These are phyloP conservation scores for Nephrotoma guestfalica DNA, from an alignment of 2,888 invertebrate genomes.

Conservation along the genomic window DNA sequence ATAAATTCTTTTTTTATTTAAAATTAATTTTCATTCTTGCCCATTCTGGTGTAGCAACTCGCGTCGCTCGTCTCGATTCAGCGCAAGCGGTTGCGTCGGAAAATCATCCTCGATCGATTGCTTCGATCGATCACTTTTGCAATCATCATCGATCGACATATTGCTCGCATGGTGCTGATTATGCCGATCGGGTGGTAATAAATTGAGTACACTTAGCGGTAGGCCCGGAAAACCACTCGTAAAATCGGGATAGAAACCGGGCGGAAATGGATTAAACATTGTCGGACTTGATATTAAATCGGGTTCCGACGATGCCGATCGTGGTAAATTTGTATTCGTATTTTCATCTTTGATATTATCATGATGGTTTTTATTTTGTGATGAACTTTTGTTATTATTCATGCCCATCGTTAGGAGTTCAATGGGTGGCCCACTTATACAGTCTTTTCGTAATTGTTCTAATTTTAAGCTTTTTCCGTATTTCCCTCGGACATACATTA, in stretches of 20 bases:
- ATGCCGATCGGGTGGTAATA: conserved; percentile 63
- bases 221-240: conserved; percentile 60
- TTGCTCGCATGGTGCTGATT: conserved; percentile 40
- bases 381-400: conserved; percentile 29
- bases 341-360: conserved; percentile 19
- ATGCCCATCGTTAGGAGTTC: conserved; percentile 52
- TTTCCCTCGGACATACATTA: conserved; percentile 86
- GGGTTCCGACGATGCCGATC: conserved; percentile 53
- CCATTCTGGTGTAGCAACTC: conserved; percentile 56
- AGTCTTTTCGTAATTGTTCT: conserved; percentile 76
- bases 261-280: conserved; percentile 62
- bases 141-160: conserved; percentile 46
- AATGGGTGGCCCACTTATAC: conserved; percentile 61
- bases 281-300: conserved; percentile 46
- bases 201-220: conserved; percentile 71
- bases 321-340: conserved; percentile 31
- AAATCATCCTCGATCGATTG: conserved; percentile 45
- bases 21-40: conserved; percentile 46
- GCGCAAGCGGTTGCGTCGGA: conserved; percentile 37
- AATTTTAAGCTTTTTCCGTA: conserved; percentile 85
- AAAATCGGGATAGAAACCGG: conserved; percentile 74
- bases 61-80: conserved; percentile 44
- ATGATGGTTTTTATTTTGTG: conserved; percentile 20
- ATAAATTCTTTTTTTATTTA: background rate
- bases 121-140: conserved; percentile 48